A percentile compares a stretch with the other conserved stretches of the same genome.
Evolutionary conservation across 2,113 vertebrate species (phyloP).

Genomic region (Phoenicopterus ruber): DNA sequence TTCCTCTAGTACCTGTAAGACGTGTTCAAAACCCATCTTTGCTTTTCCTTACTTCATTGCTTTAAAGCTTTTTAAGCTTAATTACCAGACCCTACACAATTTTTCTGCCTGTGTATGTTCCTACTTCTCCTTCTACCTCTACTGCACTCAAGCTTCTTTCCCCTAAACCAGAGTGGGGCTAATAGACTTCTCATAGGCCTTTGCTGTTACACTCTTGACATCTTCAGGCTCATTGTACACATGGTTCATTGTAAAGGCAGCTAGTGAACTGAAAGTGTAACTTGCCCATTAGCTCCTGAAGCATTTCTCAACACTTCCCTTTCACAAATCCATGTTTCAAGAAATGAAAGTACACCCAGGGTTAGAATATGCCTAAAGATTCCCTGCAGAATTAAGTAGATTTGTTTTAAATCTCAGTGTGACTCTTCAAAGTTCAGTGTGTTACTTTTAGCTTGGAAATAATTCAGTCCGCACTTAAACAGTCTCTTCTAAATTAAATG

Average conservation of each 20-base stretch:
- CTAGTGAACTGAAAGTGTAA: not conserved
- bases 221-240: not conserved
- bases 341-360: not conserved
- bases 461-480: not conserved
- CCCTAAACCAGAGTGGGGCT: not conserved
- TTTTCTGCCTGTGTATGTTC: not conserved
- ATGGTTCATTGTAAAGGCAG: not conserved
- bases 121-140: not conserved
- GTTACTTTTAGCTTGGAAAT: not conserved
- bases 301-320: not conserved
- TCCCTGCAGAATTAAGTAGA: not conserved
- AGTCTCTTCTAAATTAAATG: not conserved
- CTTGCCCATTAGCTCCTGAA: not conserved
- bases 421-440: not conserved
- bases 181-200: not conserved
- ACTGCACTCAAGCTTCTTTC: not conserved
- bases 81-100: not conserved
- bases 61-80: not conserved
- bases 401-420: not conserved
- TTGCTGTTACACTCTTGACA: not conserved
- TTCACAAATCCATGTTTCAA: not conserved
- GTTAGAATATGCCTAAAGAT: not conserved
- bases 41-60: not conserved
- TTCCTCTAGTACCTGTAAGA: not conserved
- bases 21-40: not conserved